Base-by-base conservation (phyloP, 1,140 invertebrate species). In the Drosophila pseudoananassae region DNA sequence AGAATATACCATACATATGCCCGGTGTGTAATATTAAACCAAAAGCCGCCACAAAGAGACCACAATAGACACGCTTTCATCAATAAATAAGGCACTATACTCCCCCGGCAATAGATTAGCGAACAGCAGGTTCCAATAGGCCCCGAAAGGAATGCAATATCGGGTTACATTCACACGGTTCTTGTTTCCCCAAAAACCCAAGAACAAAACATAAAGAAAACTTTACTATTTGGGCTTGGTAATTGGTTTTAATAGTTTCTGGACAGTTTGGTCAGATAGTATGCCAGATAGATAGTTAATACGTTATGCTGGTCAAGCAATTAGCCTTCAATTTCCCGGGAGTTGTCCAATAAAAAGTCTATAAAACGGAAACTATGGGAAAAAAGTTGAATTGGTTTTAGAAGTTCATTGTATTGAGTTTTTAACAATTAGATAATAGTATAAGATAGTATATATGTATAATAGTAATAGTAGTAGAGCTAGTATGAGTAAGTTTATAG, bases 21-120 rank as follows among this genome's bases (percentile, higher is more conserved):
- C 40, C 40, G 40, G 40, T 15, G 14, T 57, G 74, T 76, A 76
- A 76, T 63, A 53, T 73, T 68, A 76, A 50, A 73, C 63, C 47
- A 14, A 43, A 31, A 27, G 14, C 33, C 33, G 33, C 33, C 33
- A 36, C 33, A 36, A 14, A 31, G 12, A 53, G 10, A 53, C 31
- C 36, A 55, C 38, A 55, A 52, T 52, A 52, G 38, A 40, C 50
- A 52, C 58, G 50, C 58, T 61, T 53, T 31, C 25, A 53, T 53
- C 58, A 17, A 69, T 68, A 69, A 69, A 68, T 55, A 56, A 36
- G 33, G 40, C 17, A 7, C n/a, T n/a, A 5, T 20, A 20, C 27
- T 12, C 7, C 50, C 50, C 20, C 29, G 14, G 31, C 20, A 23
- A 31, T 38, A 27, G 65, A 68, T 56, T 69, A 69, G 50, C 64